phyloP scores from a whole-genome alignment of 1,140 invertebrate species.

The Bombus impatiens region DNA sequence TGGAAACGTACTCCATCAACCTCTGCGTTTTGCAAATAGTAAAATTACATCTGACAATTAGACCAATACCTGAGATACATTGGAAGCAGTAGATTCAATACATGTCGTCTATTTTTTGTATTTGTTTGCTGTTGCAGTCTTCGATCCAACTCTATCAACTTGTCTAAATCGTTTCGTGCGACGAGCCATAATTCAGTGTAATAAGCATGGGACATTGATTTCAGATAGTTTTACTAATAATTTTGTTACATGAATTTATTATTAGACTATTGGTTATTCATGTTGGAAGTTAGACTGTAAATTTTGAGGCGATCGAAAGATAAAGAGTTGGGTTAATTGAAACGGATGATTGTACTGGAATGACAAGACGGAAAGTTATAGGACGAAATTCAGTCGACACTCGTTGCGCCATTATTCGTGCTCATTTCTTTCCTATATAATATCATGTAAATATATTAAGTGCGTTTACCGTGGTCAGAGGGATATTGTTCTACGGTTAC shows the following conservation, averaged over 20 bases:
- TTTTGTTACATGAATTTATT: not conserved
- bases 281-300: not conserved
- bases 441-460: not conserved
- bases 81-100: constrained; percentile 40
- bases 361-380: not conserved
- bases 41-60: not conserved
- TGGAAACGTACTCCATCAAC: constrained; percentile 44
- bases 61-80: constrained; percentile 54
- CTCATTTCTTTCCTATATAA: not conserved
- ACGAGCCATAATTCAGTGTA: constrained; percentile 73
- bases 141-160: constrained; percentile 69
- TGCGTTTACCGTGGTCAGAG: not conserved
- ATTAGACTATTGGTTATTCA: not conserved
- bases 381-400: constrained; percentile 23
- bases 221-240: not conserved
- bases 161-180: constrained; percentile 66
- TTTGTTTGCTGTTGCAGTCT: constrained; percentile 40
- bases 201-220: constrained; percentile 71
- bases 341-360: not conserved
- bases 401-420: not conserved
- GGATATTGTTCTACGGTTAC: not conserved
- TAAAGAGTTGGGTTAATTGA: constrained; percentile 5
- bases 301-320: not conserved
- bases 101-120: constrained; percentile 3
- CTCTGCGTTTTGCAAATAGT: not conserved